Percentiles rank a stretch among this genome's conserved stretches.
These are phyloP conservation scores for Xylocampa areola DNA, from an alignment of 2,888 invertebrate genomes.

Conservation along the genomic window DNA sequence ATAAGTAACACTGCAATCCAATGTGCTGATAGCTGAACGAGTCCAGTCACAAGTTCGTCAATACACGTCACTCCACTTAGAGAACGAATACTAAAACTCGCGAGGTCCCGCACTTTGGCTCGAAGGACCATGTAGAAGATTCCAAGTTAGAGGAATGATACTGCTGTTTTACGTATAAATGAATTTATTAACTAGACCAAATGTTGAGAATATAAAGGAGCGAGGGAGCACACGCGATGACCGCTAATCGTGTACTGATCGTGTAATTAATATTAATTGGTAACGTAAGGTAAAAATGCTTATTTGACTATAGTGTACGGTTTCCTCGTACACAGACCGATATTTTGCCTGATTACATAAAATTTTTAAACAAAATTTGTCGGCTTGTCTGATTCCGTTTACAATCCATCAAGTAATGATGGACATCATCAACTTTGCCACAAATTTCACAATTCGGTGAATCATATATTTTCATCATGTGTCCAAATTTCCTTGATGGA, in stretches of 20 bases:
- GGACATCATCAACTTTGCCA: no score
- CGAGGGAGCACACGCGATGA: conserved; percentile 11
- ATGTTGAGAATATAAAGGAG: conserved; percentile 1
- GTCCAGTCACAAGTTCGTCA: not conserved
- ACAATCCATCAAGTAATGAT: no score
- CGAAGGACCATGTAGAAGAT: conserved; percentile 10
- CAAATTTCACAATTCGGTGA: no score
- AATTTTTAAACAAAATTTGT: no score
- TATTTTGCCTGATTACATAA: no score
- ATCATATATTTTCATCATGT: no score
- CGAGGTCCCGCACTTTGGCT: conserved; percentile 6
- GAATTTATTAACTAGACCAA: not conserved
- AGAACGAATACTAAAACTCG: conserved; percentile 2
- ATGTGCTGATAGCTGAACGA: not conserved
- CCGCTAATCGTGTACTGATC: conserved; percentile 8
- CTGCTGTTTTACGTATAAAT: not conserved
- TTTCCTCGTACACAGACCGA: no score
- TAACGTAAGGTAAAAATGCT: no score
- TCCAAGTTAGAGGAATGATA: not conserved
- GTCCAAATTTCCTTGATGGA: no score
- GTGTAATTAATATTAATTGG: no score
- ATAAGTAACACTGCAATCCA: conserved; percentile 1
- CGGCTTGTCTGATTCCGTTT: no score
- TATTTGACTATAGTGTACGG: no score
- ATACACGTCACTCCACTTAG: not conserved